Conservation (phyloP, 2,113 vertebrate genomes). For the Hyla sarda region DNA sequence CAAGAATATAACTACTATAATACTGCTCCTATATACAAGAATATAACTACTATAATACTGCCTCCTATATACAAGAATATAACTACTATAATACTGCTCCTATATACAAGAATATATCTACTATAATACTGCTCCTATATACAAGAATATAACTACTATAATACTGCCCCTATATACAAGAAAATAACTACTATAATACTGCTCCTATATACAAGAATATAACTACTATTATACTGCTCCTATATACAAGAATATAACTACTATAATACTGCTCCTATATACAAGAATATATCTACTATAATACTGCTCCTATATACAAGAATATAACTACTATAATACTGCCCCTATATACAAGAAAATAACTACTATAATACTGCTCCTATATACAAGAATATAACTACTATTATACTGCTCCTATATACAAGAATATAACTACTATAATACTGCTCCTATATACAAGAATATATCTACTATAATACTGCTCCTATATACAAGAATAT, state of each 20-base stretch:
- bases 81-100: neutral
- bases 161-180: neutral
- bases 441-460: too few species aligned
- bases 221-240: too few species aligned
- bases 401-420: neutral
- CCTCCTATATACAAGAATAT: neutral
- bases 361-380: neutral
- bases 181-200: too few species aligned
- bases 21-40: constrained; percentile 2
- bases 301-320: too few species aligned
- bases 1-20: neutral
- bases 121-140: too few species aligned
- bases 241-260: too few species aligned
- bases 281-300: neutral
- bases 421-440: too few species aligned
- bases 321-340: neutral
- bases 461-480: too few species aligned
- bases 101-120: too few species aligned
- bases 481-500: neutral
- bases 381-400: neutral
- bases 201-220: too few species aligned
- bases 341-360: neutral
- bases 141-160: constrained; percentile 1
- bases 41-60: constrained; percentile 10
- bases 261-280: neutral